Base-by-base conservation (phyloP, 2,797 vertebrate genomes). In the Acanthis flammea region DNA sequence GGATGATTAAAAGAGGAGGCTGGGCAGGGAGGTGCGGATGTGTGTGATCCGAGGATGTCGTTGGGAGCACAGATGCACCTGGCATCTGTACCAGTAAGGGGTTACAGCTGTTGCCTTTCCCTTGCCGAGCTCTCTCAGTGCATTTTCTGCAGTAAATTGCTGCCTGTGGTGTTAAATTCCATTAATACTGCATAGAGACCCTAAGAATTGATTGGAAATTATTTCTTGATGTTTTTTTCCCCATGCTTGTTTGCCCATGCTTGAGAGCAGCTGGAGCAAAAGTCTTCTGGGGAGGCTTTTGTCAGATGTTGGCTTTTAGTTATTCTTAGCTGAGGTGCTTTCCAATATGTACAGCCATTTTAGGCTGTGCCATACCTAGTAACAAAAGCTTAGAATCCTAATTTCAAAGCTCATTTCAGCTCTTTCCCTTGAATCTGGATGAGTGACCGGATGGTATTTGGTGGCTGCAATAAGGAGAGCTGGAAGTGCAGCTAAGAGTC, bases 51-150 rank as follows among this genome's bases (percentile, higher is more conserved):
- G 0, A 84, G 41, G 70, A 41, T 42, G 78, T 73, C 16, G 14
- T 3, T 76, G 78, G 78, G 84, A 90, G 54, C 1, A 0, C 22
- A 47, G 83, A 70, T 73, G 84, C 84, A 82, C 47, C 86, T 89
- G 80, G 45, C 84, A 71, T 84, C 88, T 90, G 72, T 53, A 87
- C 67, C 89, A 89, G n/a, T 82, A 74, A 94, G 81, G 91, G 74
- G 50, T 91, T 95, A 89, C 89, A 94, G 92, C 92, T 96, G 84
- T 87, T 87, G 55, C 44, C 41, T 96, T 89, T 74, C 63, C 74
- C 71, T 71, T 79, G 72, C 65, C 0, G n/a, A 80, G 89, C 65
- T 76, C 72, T 67, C 44, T 76, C 48, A 18, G 71, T 77, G 67
- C 63, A 35, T 94, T 92, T 93, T 92, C 78, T 27, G 5, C 68